Conservation (phyloP, 2,113 vertebrate genomes). For the Penelope pileata region DNA sequence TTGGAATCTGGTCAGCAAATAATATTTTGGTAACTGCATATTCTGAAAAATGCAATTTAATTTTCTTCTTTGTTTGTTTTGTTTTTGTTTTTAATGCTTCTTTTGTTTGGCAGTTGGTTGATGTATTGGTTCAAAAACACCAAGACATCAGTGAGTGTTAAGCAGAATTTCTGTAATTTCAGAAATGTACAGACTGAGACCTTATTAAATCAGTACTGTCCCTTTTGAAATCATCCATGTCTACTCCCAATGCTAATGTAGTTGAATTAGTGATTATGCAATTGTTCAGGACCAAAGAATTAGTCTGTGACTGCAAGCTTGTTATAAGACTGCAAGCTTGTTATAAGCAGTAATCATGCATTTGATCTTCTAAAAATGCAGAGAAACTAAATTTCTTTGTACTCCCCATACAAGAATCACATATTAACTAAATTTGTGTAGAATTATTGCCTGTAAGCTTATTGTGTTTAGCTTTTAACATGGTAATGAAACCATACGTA, state of each 20-base stretch:
- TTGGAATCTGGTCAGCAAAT: not conserved
- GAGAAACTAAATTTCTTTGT: constrained; percentile 13
- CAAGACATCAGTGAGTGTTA: not conserved
- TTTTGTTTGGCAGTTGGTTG: not conserved
- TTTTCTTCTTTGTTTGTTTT: not conserved
- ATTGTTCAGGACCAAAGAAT: constrained; percentile 16
- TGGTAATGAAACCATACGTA: not conserved
- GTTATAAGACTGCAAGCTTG: constrained; percentile 32
- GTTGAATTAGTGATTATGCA: constrained; percentile 37
- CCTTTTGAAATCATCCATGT: constrained; percentile 36
- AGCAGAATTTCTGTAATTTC: constrained; percentile 38
- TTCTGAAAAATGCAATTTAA: not conserved
- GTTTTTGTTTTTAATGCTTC: not conserved
- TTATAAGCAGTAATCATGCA: constrained; percentile 18
- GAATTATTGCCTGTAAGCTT: constrained; percentile 39
- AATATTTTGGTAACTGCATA: not conserved
- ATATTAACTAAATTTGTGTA: constrained; percentile 40
- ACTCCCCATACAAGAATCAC: not conserved
- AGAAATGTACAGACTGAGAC: constrained; percentile 19
- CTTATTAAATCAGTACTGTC: constrained; percentile 35
- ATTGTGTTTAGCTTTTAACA: constrained; percentile 42
- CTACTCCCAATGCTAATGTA: constrained; percentile 14
- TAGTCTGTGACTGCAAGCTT: constrained; percentile 24
- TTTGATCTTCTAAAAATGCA: constrained; percentile 34
- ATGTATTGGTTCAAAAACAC: constrained; percentile 19